These are phyloP conservation scores for Butastur rufipennis DNA, from an alignment of 2,113 vertebrate species.

Conservation along the genomic window DNA sequence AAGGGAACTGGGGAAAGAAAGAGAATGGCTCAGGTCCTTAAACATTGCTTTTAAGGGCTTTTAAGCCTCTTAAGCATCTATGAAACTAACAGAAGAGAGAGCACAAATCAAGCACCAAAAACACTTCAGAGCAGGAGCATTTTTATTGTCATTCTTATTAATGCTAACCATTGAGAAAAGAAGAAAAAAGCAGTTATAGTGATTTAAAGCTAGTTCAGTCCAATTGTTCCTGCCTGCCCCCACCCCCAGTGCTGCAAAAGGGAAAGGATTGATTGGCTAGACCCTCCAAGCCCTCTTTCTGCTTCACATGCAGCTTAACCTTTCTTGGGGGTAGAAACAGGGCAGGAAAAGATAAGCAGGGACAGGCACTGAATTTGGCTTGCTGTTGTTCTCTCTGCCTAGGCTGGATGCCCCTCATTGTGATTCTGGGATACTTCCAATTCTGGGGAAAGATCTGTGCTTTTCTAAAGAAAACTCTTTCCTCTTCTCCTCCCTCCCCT, in stretches of 20 bases:
- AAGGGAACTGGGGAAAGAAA: background rate
- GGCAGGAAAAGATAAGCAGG: background rate
- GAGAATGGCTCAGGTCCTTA: background rate
- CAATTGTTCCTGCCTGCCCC: background rate
- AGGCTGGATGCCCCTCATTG: background rate
- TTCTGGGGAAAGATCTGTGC: background rate
- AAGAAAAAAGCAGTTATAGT: background rate
- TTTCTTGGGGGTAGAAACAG: background rate
- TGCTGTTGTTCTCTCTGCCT: background rate
- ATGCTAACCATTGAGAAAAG: background rate
- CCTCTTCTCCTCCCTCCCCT: background rate
- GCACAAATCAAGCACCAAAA: slow-evolving; percentile 22
- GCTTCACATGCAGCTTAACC: background rate
- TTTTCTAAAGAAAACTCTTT: background rate
- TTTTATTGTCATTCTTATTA: slow-evolving; percentile 31
- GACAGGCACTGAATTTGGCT: background rate
- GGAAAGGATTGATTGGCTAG: background rate
- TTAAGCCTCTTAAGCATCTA: background rate
- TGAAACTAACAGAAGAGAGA: background rate
- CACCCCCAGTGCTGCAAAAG: background rate
- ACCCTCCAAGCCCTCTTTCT: background rate
- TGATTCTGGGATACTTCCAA: background rate
- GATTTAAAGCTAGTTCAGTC: background rate
- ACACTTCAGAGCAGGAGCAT: background rate
- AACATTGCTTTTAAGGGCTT: slow-evolving; percentile 6